Evolutionary conservation across 53 echinoderm and acorn worm genomes (phyloP).

Genomic region (Pentamera pediparva): DNA sequence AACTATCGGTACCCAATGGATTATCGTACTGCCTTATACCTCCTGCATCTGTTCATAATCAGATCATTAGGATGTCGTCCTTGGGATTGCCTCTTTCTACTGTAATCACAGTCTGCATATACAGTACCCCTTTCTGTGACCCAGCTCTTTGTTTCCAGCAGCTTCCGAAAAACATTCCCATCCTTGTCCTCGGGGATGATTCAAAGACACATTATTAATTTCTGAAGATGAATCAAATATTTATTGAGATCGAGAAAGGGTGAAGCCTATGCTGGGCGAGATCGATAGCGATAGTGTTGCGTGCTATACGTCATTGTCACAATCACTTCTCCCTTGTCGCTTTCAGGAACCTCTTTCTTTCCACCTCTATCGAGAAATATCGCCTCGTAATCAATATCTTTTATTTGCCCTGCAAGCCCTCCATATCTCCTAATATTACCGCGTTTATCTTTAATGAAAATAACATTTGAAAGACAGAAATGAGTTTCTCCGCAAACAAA

Average conservation of each 20-base stretch:
- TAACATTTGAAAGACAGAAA: constrained; percentile 36
- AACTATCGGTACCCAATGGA: too few relatives aligned
- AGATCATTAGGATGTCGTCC: too few relatives aligned
- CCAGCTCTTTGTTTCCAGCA: too few relatives aligned
- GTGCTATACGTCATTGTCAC: neutral
- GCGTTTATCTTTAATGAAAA: constrained; percentile 38
- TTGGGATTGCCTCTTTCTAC: too few relatives aligned
- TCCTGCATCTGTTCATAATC: too few relatives aligned
- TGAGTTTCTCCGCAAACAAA: constrained; percentile 38
- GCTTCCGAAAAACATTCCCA: too few relatives aligned
- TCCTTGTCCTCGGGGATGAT: neutral
- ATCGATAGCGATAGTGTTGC: neutral
- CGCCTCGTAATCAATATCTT: constrained; percentile 14
- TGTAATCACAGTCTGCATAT: too few relatives aligned
- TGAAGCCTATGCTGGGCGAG: too few relatives aligned
- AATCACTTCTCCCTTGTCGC: neutral
- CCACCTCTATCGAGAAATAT: neutral
- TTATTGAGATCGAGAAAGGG: neutral
- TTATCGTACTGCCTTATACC: too few relatives aligned
- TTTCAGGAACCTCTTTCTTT: neutral
- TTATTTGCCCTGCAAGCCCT: constrained; percentile 34
- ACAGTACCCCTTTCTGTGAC: too few relatives aligned
- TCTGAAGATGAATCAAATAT: neutral
- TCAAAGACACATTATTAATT: constrained; percentile 4
- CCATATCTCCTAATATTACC: constrained; percentile 39